A percentile compares a stretch with the other conserved stretches of the same genome.
phyloP scores from a whole-genome alignment of 2,888 invertebrate genomes.

The Macropis europaea region DNA sequence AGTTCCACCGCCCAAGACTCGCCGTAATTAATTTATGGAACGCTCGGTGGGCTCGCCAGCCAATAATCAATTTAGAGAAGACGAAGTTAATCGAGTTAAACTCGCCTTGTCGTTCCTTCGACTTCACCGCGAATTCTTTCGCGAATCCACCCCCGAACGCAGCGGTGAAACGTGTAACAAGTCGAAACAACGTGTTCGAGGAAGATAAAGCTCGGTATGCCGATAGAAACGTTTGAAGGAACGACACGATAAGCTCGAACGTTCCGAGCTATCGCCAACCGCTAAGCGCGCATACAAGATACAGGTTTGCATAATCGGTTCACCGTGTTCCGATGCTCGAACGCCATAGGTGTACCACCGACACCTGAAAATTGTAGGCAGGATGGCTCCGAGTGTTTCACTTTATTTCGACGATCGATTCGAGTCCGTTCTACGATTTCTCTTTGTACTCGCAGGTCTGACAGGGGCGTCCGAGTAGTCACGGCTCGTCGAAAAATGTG shows the following conservation, averaged over 20 bases:
- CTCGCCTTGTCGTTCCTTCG: neutral
- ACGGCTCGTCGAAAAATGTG: slow-evolving; percentile 32
- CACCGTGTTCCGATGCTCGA: neutral
- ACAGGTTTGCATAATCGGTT: neutral
- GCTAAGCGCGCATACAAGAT: neutral
- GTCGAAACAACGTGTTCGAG: neutral
- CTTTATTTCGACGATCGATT: no score
- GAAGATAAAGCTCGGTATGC: neutral
- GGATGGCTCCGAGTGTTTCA: neutral
- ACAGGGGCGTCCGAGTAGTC: slow-evolving; percentile 4
- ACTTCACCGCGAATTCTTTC: neutral
- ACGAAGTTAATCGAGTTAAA: slow-evolving; percentile 4
- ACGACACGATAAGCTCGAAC: neutral
- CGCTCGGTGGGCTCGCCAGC: neutral
- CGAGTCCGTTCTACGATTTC: no score
- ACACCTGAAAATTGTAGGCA: no score
- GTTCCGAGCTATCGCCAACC: neutral
- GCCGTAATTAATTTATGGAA: neutral
- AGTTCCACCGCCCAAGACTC: neutral
- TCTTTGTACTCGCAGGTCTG: slow-evolving; percentile 24
- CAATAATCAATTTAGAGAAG: slow-evolving; percentile 3
- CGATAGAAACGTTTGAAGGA: slow-evolving; percentile 1
- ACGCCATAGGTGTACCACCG: no score
- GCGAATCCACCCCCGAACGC: neutral
- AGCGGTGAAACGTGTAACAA: slow-evolving; percentile 1